These are phyloP conservation scores for Anarsia innoxiella DNA, from an alignment of 2,888 invertebrate species.

Conservation along the genomic window DNA sequence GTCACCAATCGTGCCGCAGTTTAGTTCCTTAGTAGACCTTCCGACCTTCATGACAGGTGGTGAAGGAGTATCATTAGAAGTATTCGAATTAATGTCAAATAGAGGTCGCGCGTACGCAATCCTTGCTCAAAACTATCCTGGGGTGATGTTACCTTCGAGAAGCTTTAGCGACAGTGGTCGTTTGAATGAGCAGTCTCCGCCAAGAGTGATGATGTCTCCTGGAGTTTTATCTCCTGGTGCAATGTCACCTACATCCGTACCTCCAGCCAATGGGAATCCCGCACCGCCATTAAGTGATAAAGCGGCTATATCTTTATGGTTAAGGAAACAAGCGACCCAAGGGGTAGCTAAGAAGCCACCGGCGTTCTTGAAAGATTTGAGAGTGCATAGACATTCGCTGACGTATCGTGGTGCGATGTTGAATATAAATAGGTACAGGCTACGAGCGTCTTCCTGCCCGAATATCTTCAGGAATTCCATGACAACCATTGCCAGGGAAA, in stretches of 20 bases:
- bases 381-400: conserved; percentile 84
- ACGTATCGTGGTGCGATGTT: conserved; percentile 91
- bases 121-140: conserved; percentile 84
- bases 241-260: conserved; percentile 38
- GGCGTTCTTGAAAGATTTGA: conserved; percentile 82
- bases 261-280: conserved; percentile 29
- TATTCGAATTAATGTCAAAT: conserved; percentile 81
- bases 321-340: conserved; percentile 61
- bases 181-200: conserved; percentile 56
- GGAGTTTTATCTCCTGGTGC: conserved; percentile 35
- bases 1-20: conserved; percentile 68
- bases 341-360: conserved; percentile 70
- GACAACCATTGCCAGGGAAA: conserved; percentile 89
- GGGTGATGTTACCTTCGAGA: conserved; percentile 80
- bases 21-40: conserved; percentile 87
- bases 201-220: conserved; percentile 45
- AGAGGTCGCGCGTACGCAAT: conserved; percentile 82
- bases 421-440: conserved; percentile 85
- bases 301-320: conserved; percentile 73
- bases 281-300: conserved; percentile 49
- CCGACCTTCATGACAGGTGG: conserved; percentile 89
- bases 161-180: conserved; percentile 81
- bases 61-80: conserved; percentile 85
- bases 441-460: conserved; percentile 91
- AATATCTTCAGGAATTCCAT: conserved; percentile 91